A percentile compares a stretch with the other conserved stretches of the same genome.
Conservation (phyloP, 2,797 vertebrate species). For the Falco peregrinus region DNA sequence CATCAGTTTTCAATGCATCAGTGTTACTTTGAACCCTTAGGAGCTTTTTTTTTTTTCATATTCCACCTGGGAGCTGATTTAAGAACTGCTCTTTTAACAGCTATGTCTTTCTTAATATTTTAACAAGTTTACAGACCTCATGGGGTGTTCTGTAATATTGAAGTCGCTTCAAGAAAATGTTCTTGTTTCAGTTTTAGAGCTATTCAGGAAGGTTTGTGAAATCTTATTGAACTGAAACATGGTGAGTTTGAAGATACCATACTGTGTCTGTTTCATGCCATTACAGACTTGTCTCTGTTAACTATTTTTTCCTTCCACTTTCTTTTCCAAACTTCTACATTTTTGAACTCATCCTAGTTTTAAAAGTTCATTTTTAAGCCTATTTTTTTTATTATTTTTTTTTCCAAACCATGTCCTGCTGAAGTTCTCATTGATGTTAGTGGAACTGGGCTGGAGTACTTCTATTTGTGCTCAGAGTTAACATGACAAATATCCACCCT, state of each 20-base stretch:
- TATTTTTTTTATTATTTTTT: not conserved
- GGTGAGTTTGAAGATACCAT: not conserved
- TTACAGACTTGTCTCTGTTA: not conserved
- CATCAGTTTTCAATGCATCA: constrained; percentile 44
- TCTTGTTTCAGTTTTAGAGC: constrained; percentile 1
- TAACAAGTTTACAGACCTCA: constrained; percentile 62
- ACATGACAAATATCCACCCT: not conserved
- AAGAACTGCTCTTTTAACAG: constrained; percentile 67
- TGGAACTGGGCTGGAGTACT: not conserved
- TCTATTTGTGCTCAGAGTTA: not conserved
- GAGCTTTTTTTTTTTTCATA: constrained; percentile 49
- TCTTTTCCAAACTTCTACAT: not conserved
- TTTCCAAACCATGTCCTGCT: not conserved
- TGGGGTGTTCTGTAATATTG: not conserved
- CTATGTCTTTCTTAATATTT: constrained; percentile 71
- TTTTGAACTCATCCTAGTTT: not conserved
- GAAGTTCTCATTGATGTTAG: not conserved
- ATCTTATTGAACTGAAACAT: not conserved
- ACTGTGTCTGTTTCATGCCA: not conserved
- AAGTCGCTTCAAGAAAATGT: constrained; percentile 18
- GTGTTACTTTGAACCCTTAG: constrained; percentile 50
- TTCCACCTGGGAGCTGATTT: constrained; percentile 54
- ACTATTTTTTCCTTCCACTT: not conserved
- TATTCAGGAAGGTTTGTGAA: not conserved
- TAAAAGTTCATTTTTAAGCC: not conserved